Evolutionary conservation across 2,888 invertebrate genomes (phyloP), one percentile per base, ranked within the genome.

Genomic region (Teleogryllus oceanicus): DNA sequence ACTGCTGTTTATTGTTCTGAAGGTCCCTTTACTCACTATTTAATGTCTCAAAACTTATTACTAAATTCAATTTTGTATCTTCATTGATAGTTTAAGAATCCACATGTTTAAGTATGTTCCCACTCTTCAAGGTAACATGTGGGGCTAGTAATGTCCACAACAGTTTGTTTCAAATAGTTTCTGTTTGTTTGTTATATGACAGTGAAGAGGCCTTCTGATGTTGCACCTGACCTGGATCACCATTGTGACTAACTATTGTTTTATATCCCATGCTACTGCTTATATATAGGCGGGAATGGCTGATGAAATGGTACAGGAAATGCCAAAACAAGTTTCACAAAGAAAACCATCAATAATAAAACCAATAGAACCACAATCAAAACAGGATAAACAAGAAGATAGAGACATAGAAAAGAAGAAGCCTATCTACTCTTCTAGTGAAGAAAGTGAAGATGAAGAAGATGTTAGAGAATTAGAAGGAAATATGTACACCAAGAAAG

Each of bases 391-490:
- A n/a, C 80, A 16, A 77, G 24, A 62, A 49, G 16, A 8, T 74
- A 51, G 50, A 50, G 49, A 21, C 62, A 37, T 18, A 50, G n/a
- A 18, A 49, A 76, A 20, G 49, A 51, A 78, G 50, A 24, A 20
- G 62, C 75, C 49, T 16, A 85, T 37, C 76, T 91, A 91, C 83
- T 91, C 90, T 0, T 87, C 86, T 62, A 89, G 88, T 78, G 90
- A 90, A 2, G 91, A 90, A 21, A 92, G 91, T 24, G 89, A 89
- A 5, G 91, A 90, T 49, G 94, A 93, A 50, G 94, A 94, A 84
- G 94, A 94, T 83, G 91, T 92, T 13, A 89, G 94, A 24, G 92
- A 94, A 81, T 87, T 94, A 86, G 94, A 94, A 84, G 96, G 96
- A 80, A 92, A 94, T 84, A 94, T 93, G 51, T 91, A 92, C 83